Evolutionary conservation across 2,888 invertebrate species (phyloP).

Genomic region (Eupsilia transversa): DNA sequence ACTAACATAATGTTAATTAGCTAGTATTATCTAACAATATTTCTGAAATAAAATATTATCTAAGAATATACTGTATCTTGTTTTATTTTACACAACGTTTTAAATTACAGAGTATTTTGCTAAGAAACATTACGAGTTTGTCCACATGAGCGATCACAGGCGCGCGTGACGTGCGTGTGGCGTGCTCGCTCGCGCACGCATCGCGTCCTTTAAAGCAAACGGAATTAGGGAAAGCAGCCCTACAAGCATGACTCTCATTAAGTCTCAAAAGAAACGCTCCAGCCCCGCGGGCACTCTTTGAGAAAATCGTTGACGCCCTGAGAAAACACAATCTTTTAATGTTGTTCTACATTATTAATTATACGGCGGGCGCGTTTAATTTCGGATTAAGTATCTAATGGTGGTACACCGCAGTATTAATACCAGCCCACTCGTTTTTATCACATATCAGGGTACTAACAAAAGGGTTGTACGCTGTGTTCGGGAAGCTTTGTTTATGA

Average conservation of each 20-base stretch:
- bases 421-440: conserved; percentile 43
- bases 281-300: conserved; percentile 52
- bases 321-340: conserved; percentile 65
- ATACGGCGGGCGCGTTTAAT: conserved; percentile 55
- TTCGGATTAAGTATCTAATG: conserved; percentile 52
- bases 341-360: conserved; percentile 67
- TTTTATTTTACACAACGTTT: conserved; percentile 47
- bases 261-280: conserved; percentile 61
- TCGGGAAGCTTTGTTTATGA: conserved; percentile 74
- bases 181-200: conserved; percentile 35
- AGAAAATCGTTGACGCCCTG: conserved; percentile 50
- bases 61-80: conserved; percentile 47
- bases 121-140: conserved; percentile 20
- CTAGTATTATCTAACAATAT: conserved; percentile 62
- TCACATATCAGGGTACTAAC: conserved; percentile 38
- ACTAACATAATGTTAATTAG: conserved; percentile 54
- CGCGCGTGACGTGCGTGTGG: conserved; percentile 25
- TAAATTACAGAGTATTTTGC: conserved; percentile 20
- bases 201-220: conserved; percentile 65
- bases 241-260: conserved; percentile 65
- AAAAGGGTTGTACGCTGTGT: conserved; percentile 54
- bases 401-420: conserved; percentile 45
- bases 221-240: conserved; percentile 66
- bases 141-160: conserved; percentile 52
- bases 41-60: conserved; percentile 56